phyloP scores from a whole-genome alignment of 2,113 vertebrate species.

The Phaethornis superciliosus region DNA sequence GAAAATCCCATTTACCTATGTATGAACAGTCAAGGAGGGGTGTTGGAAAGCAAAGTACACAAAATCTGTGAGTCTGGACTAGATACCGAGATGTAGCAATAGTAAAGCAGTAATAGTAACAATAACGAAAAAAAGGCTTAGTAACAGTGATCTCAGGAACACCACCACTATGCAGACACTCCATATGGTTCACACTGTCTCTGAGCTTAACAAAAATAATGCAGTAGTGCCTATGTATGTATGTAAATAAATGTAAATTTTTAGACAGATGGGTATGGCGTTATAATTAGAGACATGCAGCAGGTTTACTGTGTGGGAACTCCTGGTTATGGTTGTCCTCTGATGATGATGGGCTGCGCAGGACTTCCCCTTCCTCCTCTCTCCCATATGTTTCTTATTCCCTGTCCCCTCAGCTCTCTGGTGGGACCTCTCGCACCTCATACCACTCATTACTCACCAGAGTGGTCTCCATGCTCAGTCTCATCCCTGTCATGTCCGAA shows the following conservation, averaged over 20 bases:
- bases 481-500: not conserved
- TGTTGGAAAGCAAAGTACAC: not conserved
- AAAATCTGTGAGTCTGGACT: not conserved
- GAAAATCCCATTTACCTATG: not conserved
- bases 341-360: not conserved
- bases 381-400: accelerated
- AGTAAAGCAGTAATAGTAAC: not conserved
- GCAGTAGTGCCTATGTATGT: not conserved
- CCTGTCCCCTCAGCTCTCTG: not conserved
- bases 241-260: not conserved
- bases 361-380: not conserved
- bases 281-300: not conserved
- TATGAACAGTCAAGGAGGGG: not conserved
- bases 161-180: not conserved
- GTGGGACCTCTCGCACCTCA: not conserved
- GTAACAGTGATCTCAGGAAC: not conserved
- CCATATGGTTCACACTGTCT: not conserved
- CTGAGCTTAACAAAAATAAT: not conserved
- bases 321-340: not conserved
- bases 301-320: not conserved
- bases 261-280: not conserved
- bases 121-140: not conserved
- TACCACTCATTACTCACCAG: not conserved
- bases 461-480: not conserved
- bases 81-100: not conserved